Base-by-base conservation (phyloP, 2,113 vertebrate species). In the Pteruthius melanotis region DNA sequence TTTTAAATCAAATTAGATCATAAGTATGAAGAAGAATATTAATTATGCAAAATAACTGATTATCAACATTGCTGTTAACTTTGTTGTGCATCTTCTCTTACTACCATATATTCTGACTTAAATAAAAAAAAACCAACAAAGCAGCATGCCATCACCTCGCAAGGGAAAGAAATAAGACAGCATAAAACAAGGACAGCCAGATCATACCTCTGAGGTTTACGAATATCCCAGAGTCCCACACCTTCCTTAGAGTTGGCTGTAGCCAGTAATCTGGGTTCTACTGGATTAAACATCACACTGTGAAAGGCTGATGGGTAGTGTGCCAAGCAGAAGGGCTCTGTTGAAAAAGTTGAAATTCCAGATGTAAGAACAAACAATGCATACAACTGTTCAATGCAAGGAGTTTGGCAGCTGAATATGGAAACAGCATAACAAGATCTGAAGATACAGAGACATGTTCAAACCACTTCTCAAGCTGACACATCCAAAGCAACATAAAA, bases 181-280 rank as follows among this genome's bases (percentile, higher is more conserved):
- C 37, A n/a, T 30, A 60, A 86, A 45, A 65, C 59, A 96, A 91
- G 63, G 19, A 74, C 13, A 77, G 53, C 4, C 45, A 75, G 61
- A 45, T 69, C 98, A 97, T 77, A 99, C 99, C 99, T 99, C 97
- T 99, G 99, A 61, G 99, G 99, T 83, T 99, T 99, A 80, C 99
- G 98, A 96, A 99, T 99, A 94, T 99, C 99, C 99, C 99, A 99
- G 39, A 99, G 98, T 70, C 99, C 99, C 42, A 99, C 99, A 49
- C 99, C 99, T 97, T 99, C 99, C 94, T 99, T 99, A 85, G 99
- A 99, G 98, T 99, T 99, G 96, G 99, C 99, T 3, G 99, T 99
- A 86, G 99, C 99, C 83, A 99, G 97, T 80, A 99, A 97, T 80
- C 99, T 97, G 72, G 99, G 99, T 95, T 99, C 99, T 80, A 99